phyloP scores from a whole-genome alignment of 2,113 vertebrate species.

The Lagenorhynchus albirostris region DNA sequence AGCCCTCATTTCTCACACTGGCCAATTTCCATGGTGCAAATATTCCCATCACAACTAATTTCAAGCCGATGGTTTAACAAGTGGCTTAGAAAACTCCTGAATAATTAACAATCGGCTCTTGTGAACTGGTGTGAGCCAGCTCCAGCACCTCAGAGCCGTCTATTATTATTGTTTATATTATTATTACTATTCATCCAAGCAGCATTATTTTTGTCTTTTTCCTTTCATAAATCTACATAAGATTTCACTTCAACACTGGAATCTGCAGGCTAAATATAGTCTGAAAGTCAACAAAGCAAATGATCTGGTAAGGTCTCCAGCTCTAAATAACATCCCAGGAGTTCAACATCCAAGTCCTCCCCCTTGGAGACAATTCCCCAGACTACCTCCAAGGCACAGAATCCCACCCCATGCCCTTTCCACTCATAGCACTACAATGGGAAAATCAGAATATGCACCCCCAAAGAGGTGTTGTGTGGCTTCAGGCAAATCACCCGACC shows the following conservation, averaged over 20 bases:
- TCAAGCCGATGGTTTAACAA: neutral
- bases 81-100: neutral
- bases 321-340: no score
- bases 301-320: neutral
- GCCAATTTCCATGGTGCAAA: neutral
- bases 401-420: fast-evolving
- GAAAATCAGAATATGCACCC: neutral
- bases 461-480: neutral
- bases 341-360: neutral
- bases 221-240: neutral
- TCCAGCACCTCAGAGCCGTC: no score
- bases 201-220: neutral
- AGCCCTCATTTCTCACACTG: fast-evolving
- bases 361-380: neutral
- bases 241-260: neutral
- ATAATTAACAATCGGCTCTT: neutral
- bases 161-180: neutral
- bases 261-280: neutral
- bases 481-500: neutral
- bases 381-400: neutral
- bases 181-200: neutral
- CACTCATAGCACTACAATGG: neutral
- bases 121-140: fast-evolving
- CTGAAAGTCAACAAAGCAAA: neutral
- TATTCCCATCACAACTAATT: neutral